Conservation (phyloP, 2,113 vertebrate genomes). For the Thoracochromis brauschi region DNA sequence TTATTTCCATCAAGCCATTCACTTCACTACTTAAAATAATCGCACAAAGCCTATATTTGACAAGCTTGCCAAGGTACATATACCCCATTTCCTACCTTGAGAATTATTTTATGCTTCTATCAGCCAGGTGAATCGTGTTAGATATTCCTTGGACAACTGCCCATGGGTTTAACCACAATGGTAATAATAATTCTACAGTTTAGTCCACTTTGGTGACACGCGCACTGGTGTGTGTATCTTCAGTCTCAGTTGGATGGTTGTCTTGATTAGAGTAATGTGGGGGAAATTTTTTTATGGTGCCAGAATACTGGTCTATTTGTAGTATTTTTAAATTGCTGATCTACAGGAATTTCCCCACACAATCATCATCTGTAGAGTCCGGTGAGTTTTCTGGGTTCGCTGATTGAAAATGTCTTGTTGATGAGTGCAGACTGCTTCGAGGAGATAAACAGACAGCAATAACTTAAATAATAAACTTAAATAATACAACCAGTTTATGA, state of each 20-base stretch:
- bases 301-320: not conserved
- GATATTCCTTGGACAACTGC: not conserved
- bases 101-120: not conserved
- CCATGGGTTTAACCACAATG: not conserved
- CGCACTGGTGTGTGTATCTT: not conserved
- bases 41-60: conserved; percentile 14
- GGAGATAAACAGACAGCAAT: not conserved
- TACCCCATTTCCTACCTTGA: not conserved
- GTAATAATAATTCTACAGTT: not conserved
- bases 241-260: not conserved
- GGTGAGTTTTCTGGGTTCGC: not conserved
- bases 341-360: not conserved
- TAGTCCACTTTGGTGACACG: not conserved
- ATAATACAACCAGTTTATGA: not conserved
- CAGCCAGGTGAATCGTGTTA: not conserved
- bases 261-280: not conserved
- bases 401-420: not conserved
- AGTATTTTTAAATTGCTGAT: not conserved
- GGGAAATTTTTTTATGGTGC: not conserved
- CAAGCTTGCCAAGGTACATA: not conserved
- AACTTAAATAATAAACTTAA: not conserved
- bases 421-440: not conserved
- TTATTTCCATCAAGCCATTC: conserved; percentile 32
- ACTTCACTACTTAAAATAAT: conserved; percentile 27
- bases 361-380: not conserved